Evolutionary conservation across 2,113 vertebrate species (phyloP).

Genomic region (Phainopepla nitens): DNA sequence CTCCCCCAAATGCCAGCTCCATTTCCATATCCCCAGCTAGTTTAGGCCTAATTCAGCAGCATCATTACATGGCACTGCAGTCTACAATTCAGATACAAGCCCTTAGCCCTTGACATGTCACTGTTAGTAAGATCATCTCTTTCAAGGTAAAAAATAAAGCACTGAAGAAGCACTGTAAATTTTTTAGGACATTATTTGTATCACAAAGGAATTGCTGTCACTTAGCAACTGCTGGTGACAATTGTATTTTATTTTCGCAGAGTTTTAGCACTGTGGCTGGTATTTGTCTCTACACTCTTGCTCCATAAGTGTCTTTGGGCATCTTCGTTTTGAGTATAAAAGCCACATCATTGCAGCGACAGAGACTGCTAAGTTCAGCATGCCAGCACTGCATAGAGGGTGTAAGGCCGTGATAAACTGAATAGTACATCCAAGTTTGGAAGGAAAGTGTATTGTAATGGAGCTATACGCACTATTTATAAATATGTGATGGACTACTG

Average conservation of each 20-base stretch:
- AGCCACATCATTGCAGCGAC: background rate
- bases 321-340: background rate
- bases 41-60: background rate
- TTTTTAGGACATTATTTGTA: background rate
- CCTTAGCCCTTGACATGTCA: background rate
- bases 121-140: background rate
- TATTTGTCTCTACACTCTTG: background rate
- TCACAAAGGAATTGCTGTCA: background rate
- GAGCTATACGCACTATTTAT: background rate
- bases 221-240: conserved; percentile 11
- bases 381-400: background rate
- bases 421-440: background rate
- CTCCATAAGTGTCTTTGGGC: background rate
- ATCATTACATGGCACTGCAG: background rate
- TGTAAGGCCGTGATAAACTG: background rate
- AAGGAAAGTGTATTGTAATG: background rate
- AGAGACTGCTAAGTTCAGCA: background rate
- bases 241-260: background rate
- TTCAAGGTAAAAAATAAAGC: background rate
- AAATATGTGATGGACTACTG: background rate
- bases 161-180: background rate
- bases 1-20: background rate
- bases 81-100: background rate
- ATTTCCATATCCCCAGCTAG: background rate
- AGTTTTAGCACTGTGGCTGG: background rate